Conservation (phyloP, 2,113 vertebrate genomes). For the Meleagris gallopavo region DNA sequence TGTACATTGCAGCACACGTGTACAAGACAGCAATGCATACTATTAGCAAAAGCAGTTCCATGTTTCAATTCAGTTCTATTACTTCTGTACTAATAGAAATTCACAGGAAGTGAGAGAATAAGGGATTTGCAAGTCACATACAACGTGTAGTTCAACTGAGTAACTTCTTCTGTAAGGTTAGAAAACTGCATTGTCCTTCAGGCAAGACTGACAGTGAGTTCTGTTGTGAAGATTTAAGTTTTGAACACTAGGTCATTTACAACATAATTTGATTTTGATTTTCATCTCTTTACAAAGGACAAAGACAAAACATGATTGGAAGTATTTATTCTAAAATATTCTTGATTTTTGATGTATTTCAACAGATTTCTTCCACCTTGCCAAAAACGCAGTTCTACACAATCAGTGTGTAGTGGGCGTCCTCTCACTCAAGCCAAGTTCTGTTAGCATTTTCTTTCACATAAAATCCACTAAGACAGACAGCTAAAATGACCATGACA, state of each 20-base stretch:
- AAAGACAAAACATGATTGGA: background rate
- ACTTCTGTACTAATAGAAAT: background rate
- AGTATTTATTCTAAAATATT: background rate
- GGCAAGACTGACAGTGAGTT: background rate
- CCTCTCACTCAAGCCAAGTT: background rate
- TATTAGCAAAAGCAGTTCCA: background rate
- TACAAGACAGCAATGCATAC: rapidly evolving
- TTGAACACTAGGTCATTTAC: background rate
- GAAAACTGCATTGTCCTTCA: rapidly evolving
- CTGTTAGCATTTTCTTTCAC: background rate
- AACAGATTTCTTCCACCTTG: background rate
- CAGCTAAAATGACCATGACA: background rate
- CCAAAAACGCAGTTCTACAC: background rate
- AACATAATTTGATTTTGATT: background rate
- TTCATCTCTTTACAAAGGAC: background rate
- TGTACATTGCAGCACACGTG: rapidly evolving
- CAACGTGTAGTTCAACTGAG: background rate
- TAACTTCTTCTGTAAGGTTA: background rate
- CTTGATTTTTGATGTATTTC: background rate
- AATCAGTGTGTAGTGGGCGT: rapidly evolving
- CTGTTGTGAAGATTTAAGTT: background rate
- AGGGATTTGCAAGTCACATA: rapidly evolving
- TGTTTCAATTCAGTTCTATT: background rate
- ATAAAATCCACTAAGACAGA: background rate
- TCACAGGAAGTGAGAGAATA: background rate